Conservation (phyloP, 2,888 invertebrate genomes). For the Callyntrura guangdongensis region DNA sequence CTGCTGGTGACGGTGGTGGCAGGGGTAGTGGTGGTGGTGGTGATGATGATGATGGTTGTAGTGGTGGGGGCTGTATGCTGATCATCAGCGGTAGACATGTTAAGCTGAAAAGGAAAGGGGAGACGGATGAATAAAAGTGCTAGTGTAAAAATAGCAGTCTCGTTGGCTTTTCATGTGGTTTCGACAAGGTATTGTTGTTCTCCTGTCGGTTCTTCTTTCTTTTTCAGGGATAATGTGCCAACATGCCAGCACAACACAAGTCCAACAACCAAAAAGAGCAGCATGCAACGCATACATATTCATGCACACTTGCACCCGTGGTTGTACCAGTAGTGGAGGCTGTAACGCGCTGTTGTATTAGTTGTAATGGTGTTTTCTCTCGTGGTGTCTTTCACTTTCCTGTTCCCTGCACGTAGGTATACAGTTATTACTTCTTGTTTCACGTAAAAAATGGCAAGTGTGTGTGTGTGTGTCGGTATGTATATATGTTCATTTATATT, state of each 20-base stretch:
- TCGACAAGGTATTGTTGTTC: constrained; percentile 74
- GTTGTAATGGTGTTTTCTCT: constrained; percentile 13
- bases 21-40: neutral
- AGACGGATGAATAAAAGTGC: constrained; percentile 54
- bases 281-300: constrained; percentile 34
- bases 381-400: neutral
- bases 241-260: constrained; percentile 46
- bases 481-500: constrained; percentile 10
- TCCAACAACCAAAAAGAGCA: constrained; percentile 14
- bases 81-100: constrained; percentile 44
- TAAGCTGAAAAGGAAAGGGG: constrained; percentile 28
- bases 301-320: neutral
- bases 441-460: neutral
- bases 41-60: neutral
- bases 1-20: constrained; percentile 17
- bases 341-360: neutral
- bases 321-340: neutral
- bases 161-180: constrained; percentile 76
- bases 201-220: constrained; percentile 71
- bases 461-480: neutral
- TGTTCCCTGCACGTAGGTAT: neutral
- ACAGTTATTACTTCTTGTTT: neutral
- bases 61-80: constrained; percentile 30
- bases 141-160: constrained; percentile 62
- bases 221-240: constrained; percentile 71